A percentile compares a stretch with the other conserved stretches of the same genome.
Conservation (phyloP, 2,113 vertebrate genomes). For the Gopherus evgoodei region DNA sequence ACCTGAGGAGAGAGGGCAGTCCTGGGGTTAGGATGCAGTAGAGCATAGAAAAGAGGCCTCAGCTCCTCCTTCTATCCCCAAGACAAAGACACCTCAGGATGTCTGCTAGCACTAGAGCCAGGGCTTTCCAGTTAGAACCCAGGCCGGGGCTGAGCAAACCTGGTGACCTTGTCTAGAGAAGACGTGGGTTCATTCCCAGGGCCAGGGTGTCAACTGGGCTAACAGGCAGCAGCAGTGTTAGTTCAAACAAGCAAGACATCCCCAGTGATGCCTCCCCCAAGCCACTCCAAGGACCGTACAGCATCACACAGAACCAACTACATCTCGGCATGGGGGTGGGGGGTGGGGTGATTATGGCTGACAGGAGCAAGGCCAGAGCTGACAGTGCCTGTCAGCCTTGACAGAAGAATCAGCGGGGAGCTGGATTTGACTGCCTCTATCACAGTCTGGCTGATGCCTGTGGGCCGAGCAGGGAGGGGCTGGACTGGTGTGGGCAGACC, state of each 20-base stretch:
- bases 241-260: not conserved
- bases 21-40: not conserved
- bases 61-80: rapidly evolving
- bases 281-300: not conserved
- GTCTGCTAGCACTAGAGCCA: not conserved
- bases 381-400: not conserved
- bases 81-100: not conserved
- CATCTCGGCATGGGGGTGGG: rapidly evolving
- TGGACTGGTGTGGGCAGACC: not conserved
- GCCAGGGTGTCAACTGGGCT: not conserved
- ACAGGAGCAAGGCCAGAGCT: not conserved
- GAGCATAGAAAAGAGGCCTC: not conserved
- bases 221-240: not conserved
- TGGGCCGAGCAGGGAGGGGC: not conserved
- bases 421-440: not conserved
- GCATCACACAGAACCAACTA: not conserved
- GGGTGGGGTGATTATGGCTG: not conserved
- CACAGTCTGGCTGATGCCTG: not conserved
- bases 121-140: not conserved
- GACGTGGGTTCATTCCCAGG: not conserved
- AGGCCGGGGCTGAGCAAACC: not conserved
- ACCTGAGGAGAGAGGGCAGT: not conserved
- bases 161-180: not conserved
- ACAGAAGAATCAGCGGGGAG: not conserved
- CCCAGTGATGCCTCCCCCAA: not conserved